phyloP scores from a whole-genome alignment of 2,113 vertebrate species.

The Danio rerio region DNA sequence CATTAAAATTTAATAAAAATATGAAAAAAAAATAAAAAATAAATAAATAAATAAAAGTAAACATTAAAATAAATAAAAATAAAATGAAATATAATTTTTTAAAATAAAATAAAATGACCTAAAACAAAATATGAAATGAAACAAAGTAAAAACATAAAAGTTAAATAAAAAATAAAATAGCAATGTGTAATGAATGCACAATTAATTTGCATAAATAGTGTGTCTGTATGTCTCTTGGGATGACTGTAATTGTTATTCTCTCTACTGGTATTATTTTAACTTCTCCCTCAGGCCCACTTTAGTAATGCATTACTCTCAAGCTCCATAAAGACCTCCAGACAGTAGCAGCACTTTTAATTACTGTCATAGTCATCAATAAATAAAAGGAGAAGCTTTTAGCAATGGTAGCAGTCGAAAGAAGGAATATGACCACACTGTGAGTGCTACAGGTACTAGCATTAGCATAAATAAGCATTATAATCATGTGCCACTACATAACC shows the following conservation, averaged over 20 bases:
- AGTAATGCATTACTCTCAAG: neutral
- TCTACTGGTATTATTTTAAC: constrained; percentile 10
- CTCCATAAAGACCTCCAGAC: neutral
- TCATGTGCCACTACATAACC: neutral
- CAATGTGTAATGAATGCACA: no score
- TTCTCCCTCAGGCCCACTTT: neutral
- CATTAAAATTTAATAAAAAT: no score
- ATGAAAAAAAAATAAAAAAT: no score
- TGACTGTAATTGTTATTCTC: neutral
- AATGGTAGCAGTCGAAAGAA: neutral
- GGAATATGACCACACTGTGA: neutral
- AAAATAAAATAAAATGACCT: no score
- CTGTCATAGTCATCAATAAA: neutral
- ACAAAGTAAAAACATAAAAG: no score
- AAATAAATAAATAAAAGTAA: no score
- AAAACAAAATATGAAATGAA: no score
- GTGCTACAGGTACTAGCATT: neutral
- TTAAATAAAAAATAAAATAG: no score
- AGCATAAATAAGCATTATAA: neutral
- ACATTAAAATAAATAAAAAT: no score
- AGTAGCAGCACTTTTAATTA: neutral
- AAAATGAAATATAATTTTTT: no score
- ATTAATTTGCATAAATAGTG: no score
- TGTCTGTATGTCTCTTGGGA: no score
- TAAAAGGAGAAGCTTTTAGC: constrained; percentile 3